Evolutionary conservation across 2,888 invertebrate species (phyloP).

Genomic region (Deilephila porcellus): DNA sequence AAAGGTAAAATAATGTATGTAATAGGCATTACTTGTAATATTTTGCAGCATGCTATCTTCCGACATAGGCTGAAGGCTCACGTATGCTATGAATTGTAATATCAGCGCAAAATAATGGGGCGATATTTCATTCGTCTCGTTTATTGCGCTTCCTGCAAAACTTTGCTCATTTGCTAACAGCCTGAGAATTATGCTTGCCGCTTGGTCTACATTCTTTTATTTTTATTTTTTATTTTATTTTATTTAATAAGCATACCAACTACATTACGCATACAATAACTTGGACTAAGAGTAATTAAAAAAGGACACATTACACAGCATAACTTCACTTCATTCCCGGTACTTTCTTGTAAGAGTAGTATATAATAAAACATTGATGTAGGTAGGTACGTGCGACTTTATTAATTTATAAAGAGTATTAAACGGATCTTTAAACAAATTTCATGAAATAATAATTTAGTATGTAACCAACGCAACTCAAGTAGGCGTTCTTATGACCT

Average conservation of each 20-base stretch:
- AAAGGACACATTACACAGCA: too few relatives aligned
- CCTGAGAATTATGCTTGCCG: conserved; percentile 15
- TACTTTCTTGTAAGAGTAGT: too few relatives aligned
- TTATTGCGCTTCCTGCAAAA: conserved; percentile 43
- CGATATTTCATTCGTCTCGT: conserved; percentile 43
- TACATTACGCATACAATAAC: too few relatives aligned
- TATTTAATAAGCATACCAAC: too few relatives aligned
- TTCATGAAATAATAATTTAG: not conserved
- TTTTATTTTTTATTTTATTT: too few relatives aligned
- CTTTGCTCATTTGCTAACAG: conserved; percentile 39
- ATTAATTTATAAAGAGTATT: not conserved
- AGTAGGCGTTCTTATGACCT: conserved; percentile 2
- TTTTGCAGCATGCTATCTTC: not conserved
- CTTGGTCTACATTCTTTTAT: too few relatives aligned
- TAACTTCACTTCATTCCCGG: too few relatives aligned
- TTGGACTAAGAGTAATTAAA: too few relatives aligned
- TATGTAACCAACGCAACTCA: not conserved
- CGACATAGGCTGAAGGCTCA: not conserved
- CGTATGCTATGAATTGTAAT: not conserved
- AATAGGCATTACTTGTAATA: not conserved
- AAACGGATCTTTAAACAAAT: not conserved
- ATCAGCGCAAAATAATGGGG: conserved; percentile 36
- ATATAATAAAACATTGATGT: not conserved
- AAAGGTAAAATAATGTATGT: not conserved
- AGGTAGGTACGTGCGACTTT: not conserved